Evolutionary conservation across 35 echinoderm and acorn worm species (phyloP), one percentile per base, ranked within the genome.

Genomic region (Patiria miniata): DNA sequence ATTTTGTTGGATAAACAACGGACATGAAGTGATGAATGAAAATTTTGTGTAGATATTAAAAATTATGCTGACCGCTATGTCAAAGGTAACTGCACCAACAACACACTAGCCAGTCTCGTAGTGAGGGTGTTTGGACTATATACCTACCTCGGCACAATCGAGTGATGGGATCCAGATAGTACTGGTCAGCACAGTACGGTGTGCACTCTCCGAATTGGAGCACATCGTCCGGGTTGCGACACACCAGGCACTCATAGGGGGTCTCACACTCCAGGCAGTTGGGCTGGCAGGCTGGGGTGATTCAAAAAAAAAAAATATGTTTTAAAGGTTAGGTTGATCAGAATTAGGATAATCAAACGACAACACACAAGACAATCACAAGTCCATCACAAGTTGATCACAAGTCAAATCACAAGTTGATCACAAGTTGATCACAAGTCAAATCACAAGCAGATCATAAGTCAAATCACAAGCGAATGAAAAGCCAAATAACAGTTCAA

Each of bases 201-300:
- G 93, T 81, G 61, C 96, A 98, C 86, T 98, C 96, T n/a, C 96
- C 96, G 83, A 92, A 98, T 82, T 94, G 93, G 16, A 98, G 85
- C 1, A 89, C 92, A 16, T 80, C 92, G 18, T 84, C 78, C 16
- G 96, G 96, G 57, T 91, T 83, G 39, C 92, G 53, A 39, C 96
- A 98, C 1, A 89, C 85, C n/a, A 94, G 56, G 73, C 96, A 98
- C n/a, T 94, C 57, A 44, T 51, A 82, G 6, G 89, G 58, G 8
- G 51, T 94, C 33, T 47, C 87, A 69, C 92, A 98, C 38, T 91
- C 79, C 21, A 98, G 29, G 78, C 96, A 98, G 39, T 82, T 76
- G 22, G 68, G 16, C 8, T 82, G 73, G 83, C 96, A 98, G 23
- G 56, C 96, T 98, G 78, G n/a, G n/a, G n/a, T n/a, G n/a, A n/a